Base-by-base conservation (phyloP, 2,888 invertebrate genomes). In the Blastobasis adustella region DNA sequence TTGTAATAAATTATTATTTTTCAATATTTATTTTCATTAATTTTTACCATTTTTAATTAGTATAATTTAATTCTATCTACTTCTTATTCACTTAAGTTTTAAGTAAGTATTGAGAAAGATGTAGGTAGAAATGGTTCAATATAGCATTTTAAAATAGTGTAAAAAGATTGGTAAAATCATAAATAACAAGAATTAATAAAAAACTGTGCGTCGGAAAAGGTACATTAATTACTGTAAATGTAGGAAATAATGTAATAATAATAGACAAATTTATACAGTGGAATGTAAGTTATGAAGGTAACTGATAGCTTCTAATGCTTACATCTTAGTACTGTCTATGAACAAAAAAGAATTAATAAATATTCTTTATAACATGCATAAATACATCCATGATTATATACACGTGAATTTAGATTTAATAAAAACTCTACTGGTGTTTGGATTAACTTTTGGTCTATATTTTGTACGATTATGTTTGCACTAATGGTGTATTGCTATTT, bases 381-480 rank as follows among this genome's bases (percentile, higher is more conserved):
- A 79, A 84, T 81, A 82, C 59, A 72, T 70, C 60, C 58, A 65
- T 66, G 61, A 9, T 68, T 73, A 77, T 78, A 58, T 74, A 78
- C 71, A 80, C 57, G 59, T 69, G 71, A 68, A 72, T 71, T 71
- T 67, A 66, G 63, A 73, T 72, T 65, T 59, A 65, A 61, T 62
- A 63, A 8, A 9, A 8, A 40, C 40, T 40, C 40, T 63, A 61
- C 66, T 64, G 69, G 66, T 72, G 81, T 82, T 83, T 82, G 81
- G 80, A 76, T 71, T 69, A 67, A 63, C 69, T 80, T 83, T 85
- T 87, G 86, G 86, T 87, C 85, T 86, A 73, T 77, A 78, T 74
- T 82, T 86, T 86, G 86, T 87, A 85, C 86, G 82, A 76, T 81
- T 58, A 70, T 64, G 80, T 85, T 85, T 84, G 82, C 74, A 82